These are phyloP conservation scores for Ahaetulla prasina DNA, from an alignment of 2,113 vertebrate species.

Conservation along the genomic window DNA sequence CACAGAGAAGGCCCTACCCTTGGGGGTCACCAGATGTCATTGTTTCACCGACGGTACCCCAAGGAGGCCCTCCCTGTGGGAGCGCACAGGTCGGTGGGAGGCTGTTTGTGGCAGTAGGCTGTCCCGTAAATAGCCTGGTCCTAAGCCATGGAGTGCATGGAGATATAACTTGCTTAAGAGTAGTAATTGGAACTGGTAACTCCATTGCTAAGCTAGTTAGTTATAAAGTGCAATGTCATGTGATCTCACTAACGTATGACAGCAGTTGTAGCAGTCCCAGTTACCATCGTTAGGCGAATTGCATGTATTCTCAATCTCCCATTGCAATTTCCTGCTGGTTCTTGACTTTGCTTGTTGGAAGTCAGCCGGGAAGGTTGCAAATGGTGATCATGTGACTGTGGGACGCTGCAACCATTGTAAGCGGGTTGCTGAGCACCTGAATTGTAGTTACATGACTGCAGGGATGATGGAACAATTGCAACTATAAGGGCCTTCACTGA, in stretches of 20 bases:
- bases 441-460: rapidly evolving
- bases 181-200: not conserved
- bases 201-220: not conserved
- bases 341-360: not conserved
- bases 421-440: not conserved
- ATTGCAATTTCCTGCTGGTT: not conserved
- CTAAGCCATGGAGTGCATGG: no score
- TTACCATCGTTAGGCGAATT: not conserved
- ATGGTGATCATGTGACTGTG: not conserved
- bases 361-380: not conserved
- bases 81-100: no score
- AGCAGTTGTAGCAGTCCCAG: not conserved
- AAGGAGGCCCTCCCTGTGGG: no score
- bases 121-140: no score
- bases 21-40: no score
- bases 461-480: not conserved
- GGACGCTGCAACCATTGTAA: not conserved
- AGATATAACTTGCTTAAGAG: not conserved
- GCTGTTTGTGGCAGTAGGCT: no score
- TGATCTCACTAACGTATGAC: not conserved
- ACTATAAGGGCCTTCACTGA: not conserved
- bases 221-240: not conserved
- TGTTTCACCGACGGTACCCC: no score
- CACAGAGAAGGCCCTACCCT: no score
- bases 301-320: not conserved